These are phyloP conservation scores for Polyergus mexicanus DNA, from an alignment of 1,140 invertebrate species.

Conservation along the genomic window DNA sequence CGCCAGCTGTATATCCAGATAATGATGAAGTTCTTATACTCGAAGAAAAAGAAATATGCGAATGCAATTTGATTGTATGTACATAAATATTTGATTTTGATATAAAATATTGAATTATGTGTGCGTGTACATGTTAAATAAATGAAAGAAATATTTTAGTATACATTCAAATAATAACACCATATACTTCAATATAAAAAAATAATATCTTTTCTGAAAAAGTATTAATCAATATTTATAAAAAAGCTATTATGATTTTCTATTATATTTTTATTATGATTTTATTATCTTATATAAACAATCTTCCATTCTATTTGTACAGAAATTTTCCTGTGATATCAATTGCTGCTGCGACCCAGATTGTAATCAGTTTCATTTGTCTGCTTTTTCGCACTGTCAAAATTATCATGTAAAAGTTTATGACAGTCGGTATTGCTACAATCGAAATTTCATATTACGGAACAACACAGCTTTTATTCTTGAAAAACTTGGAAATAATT, in stretches of 20 bases:
- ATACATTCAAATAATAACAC: background rate
- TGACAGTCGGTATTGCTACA: constrained; percentile 83
- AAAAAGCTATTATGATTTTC: background rate
- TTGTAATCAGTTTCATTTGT: constrained; percentile 81
- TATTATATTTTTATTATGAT: background rate
- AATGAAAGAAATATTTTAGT: background rate
- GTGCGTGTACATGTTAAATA: background rate
- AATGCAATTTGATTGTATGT: constrained; percentile 82
- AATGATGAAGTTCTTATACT: constrained; percentile 56
- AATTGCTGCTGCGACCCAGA: constrained; percentile 85
- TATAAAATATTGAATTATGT: no score
- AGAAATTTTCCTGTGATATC: constrained; percentile 81
- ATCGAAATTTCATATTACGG: constrained; percentile 81
- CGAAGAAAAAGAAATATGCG: constrained; percentile 75
- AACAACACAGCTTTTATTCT: constrained; percentile 84
- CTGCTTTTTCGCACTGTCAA: constrained; percentile 81
- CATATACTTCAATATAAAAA: background rate
- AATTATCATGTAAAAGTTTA: constrained; percentile 79
- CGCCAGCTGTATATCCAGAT: constrained; percentile 17
- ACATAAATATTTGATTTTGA: no score
- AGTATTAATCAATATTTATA: constrained; percentile 28
- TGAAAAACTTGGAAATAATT: constrained; percentile 82
- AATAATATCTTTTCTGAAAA: background rate
- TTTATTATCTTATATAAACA: background rate
- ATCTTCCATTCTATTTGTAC: constrained; percentile 37